Conservation (phyloP, 2,113 vertebrate genomes). For the Microtus richardsoni region DNA sequence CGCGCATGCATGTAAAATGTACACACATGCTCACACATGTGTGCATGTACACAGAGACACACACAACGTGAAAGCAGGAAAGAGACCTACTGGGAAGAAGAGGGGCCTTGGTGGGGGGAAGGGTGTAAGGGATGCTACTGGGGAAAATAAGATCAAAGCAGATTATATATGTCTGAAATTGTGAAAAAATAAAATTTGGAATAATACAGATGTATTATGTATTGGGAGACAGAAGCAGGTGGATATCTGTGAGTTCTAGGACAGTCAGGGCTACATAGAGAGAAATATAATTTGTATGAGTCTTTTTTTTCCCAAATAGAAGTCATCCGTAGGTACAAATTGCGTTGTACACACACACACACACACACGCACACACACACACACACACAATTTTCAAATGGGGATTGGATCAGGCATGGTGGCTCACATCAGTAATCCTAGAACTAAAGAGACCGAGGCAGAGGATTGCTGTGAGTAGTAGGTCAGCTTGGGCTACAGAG, state of each 20-base stretch:
- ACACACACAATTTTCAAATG: not conserved
- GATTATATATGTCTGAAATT: not conserved
- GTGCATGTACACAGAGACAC: not conserved
- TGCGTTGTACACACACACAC: not conserved
- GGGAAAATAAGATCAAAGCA: not conserved
- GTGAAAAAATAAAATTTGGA: not conserved
- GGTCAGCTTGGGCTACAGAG: not conserved
- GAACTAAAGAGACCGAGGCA: not conserved
- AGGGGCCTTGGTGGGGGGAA: not conserved
- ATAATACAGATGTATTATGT: not conserved
- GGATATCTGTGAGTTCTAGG: not conserved
- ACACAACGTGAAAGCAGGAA: not conserved
- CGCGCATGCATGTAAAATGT: not conserved
- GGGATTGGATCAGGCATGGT: not conserved
- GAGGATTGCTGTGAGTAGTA: not conserved
- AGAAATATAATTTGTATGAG: not conserved
- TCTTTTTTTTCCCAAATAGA: not conserved
- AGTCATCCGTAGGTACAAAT: not conserved
- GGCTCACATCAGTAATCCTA: not conserved
- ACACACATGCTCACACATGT: not conserved
- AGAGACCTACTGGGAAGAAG: not conserved
- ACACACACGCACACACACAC: too few relatives aligned
- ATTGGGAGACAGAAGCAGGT: not conserved
- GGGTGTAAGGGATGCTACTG: not conserved
- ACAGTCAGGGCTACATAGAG: not conserved